These are phyloP conservation scores for Salmo trutta DNA, from an alignment of 2,797 vertebrate species.

Conservation along the genomic window DNA sequence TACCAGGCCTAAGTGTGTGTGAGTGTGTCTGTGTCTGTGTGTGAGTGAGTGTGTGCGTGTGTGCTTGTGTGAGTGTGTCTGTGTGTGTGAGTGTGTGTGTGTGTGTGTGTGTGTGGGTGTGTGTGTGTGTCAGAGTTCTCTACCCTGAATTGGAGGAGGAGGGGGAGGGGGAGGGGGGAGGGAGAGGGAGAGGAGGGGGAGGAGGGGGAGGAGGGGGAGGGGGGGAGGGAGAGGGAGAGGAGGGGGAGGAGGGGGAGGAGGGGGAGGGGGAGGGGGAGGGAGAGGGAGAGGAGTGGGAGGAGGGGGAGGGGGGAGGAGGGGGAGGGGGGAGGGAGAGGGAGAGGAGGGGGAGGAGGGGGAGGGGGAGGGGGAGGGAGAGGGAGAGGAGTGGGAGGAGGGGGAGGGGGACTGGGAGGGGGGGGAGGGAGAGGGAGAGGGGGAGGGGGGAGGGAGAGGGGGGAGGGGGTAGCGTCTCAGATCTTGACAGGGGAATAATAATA, in stretches of 20 bases:
- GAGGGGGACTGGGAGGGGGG: no score
- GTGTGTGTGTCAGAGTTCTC: conserved; percentile 1
- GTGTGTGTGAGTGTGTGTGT: neutral
- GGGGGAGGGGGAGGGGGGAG: neutral
- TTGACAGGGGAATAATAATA: conserved; percentile 84
- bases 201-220: no score
- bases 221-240: no score
- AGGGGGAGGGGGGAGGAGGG: conserved; percentile 6
- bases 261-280: no score
- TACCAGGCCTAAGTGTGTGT: neutral
- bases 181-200: no score
- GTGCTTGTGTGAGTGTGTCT: neutral
- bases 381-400: no score
- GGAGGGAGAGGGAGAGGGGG: no score
- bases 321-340: no score
- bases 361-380: no score
- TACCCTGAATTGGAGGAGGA: conserved; percentile 48
- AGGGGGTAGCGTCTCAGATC: conserved; percentile 45
- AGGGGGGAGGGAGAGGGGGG: no score
- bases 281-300: no score
- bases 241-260: no score
- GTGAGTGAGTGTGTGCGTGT: neutral
- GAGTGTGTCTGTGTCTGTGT: neutral
- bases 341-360: accelerated
- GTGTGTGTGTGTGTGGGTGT: neutral